Evolutionary conservation across 2,113 vertebrate genomes (phyloP).

Genomic region (Upupa epops): DNA sequence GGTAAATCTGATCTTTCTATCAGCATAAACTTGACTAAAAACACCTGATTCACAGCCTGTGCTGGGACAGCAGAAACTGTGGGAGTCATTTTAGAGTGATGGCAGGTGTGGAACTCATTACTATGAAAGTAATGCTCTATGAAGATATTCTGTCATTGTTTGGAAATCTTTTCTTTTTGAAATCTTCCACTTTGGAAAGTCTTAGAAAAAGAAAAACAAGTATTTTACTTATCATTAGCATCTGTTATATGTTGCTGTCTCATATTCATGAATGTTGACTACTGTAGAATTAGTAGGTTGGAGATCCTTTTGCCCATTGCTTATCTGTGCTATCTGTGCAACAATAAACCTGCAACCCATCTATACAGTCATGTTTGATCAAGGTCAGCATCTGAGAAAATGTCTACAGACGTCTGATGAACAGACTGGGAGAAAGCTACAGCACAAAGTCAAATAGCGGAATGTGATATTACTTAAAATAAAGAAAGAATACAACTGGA

Average conservation of each 20-base stretch:
- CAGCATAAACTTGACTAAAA: conserved; percentile 16
- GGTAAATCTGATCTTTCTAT: background rate
- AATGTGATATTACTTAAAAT: background rate
- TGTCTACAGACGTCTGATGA: background rate
- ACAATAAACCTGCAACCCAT: background rate
- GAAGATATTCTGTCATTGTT: background rate
- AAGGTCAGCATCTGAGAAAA: background rate
- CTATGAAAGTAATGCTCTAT: conserved; percentile 19
- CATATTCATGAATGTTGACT: background rate
- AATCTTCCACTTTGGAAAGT: background rate
- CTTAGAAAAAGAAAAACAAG: background rate
- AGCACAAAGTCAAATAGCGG: background rate
- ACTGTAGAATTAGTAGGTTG: background rate
- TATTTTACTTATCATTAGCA: background rate
- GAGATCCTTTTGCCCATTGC: background rate
- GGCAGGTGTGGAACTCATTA: background rate
- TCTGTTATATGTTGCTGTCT: background rate
- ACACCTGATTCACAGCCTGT: conserved; percentile 25
- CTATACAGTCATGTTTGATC: background rate
- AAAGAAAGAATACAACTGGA: background rate
- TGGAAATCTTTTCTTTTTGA: background rate
- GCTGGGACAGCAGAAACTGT: conserved; percentile 42
- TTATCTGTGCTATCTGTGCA: background rate
- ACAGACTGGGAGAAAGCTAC: background rate
- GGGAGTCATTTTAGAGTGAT: background rate